Conservation (phyloP, 2,888 invertebrate species). For the Athalia circularis region DNA sequence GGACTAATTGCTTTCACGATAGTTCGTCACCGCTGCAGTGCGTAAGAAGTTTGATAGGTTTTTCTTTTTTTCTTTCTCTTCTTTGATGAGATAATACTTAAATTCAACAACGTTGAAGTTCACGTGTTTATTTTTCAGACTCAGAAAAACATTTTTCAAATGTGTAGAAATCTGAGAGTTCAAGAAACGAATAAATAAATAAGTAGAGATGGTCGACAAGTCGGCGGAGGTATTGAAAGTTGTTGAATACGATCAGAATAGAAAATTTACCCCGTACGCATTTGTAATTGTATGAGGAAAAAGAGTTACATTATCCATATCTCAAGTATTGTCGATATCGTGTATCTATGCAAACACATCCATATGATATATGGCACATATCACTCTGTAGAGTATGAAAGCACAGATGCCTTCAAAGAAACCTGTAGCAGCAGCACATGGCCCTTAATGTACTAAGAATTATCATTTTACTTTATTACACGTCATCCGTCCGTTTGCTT, state of each 20-base stretch:
- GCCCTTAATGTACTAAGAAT: conserved; percentile 8
- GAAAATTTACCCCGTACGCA: neutral
- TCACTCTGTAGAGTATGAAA: neutral
- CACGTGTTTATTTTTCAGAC: too few species aligned
- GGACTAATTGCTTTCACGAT: too few species aligned
- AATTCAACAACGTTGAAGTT: too few species aligned
- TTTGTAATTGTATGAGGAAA: neutral
- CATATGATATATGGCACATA: neutral
- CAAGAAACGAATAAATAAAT: too few species aligned
- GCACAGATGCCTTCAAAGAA: conserved; percentile 22
- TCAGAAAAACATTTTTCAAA: too few species aligned
- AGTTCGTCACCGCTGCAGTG: too few species aligned
- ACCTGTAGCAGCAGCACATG: conserved; percentile 6
- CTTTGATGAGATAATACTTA: too few species aligned
- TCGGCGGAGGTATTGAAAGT: too few species aligned
- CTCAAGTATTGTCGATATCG: neutral
- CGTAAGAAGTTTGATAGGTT: too few species aligned
- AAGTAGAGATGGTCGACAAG: too few species aligned
- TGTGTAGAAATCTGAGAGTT: too few species aligned
- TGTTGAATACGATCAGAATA: neutral
- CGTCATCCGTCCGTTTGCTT: neutral
- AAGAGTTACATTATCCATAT: conserved; percentile 17
- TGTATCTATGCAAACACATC: neutral
- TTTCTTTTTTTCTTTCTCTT: too few species aligned
- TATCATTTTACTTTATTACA: neutral